Percentiles rank a stretch among this genome's conserved stretches.
phyloP scores from a whole-genome alignment of 1,140 invertebrate genomes.

The Globodera rostochiensis region DNA sequence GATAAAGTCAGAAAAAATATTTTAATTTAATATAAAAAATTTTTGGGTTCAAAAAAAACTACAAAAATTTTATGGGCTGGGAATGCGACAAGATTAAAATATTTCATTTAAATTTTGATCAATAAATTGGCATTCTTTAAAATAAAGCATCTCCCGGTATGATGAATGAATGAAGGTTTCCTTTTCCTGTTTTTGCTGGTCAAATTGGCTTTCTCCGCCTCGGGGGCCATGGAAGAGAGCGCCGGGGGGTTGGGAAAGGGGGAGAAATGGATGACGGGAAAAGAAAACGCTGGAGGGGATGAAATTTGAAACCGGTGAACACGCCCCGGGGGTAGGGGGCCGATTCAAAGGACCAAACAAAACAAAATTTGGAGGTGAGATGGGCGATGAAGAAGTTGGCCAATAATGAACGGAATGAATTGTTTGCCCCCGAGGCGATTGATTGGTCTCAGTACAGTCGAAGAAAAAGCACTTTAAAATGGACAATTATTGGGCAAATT shows the following conservation, averaged over 20 bases:
- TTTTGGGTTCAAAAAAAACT: neutral
- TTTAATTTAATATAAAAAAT: too few species aligned
- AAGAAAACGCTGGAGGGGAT: neutral
- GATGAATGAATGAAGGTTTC: neutral
- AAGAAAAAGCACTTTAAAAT: neutral
- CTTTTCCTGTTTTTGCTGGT: neutral
- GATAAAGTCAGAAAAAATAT: neutral
- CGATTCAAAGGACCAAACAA: neutral
- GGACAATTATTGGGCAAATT: too few species aligned
- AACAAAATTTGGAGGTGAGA: neutral
- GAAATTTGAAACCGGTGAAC: neutral
- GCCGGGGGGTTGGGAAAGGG: neutral
- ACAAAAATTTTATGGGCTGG: neutral
- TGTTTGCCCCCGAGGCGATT: neutral
- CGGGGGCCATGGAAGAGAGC: neutral
- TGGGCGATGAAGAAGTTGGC: neutral
- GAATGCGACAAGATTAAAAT: too few species aligned
- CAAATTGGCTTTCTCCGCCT: slow-evolving; percentile 9
- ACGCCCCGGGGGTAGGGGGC: neutral
- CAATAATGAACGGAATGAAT: neutral
- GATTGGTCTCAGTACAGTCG: neutral
- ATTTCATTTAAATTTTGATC: too few species aligned
- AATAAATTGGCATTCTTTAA: neutral
- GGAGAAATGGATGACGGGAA: slow-evolving; percentile 4
- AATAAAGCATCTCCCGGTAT: neutral